Base-by-base conservation (phyloP, 92 coral and sea anemone species). In the Palythoa caribaeorum region DNA sequence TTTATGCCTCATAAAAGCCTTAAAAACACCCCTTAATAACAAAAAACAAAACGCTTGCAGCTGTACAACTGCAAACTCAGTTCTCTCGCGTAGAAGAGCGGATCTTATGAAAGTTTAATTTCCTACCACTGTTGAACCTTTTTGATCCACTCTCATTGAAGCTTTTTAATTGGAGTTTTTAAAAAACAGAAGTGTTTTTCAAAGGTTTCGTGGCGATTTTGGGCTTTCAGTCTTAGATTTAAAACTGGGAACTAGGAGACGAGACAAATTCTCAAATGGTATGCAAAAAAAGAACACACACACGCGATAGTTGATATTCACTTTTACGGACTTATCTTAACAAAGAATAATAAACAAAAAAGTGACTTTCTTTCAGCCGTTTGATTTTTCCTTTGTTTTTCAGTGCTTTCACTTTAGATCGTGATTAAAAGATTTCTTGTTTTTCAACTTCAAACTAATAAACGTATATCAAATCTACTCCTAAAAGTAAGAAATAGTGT, bases 41-140 rank as follows among this genome's bases (percentile, higher is more conserved):
- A 81, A 69, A 81, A 65, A 66, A 81, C 86, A 81, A 81, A 81
- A 81, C 86, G 62, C 66, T 28, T 65, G 86, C 86, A 81, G 86
- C 86, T 81, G 86, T 65, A 81, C 17, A 81, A 81, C 75, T 44
- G 39, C 59, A 19, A 48, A 65, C 74, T 81, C 76, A 37, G 69
- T 71, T 81, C 86, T 65, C 74, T 81, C 76, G 76, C 62, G 38
- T 81, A 38, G 86, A 81, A 20, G 59, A 88, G 68, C 78, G 59
- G 87, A 89, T 59, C 92, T 89, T 89, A 92, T 92, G 90, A 92
- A 92, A 92, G 83, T 88, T 92, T 89, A 92, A 89, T 88, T 92
- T 92, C 76, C 76, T 66, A 66, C 75, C 60, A 81, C 63, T 65
- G 86, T 81, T 81, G 86, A 81, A 65, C 36, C 77, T 44, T 51